Base-by-base conservation (phyloP, 2,797 vertebrate genomes). In the Epinephelus coioides region DNA sequence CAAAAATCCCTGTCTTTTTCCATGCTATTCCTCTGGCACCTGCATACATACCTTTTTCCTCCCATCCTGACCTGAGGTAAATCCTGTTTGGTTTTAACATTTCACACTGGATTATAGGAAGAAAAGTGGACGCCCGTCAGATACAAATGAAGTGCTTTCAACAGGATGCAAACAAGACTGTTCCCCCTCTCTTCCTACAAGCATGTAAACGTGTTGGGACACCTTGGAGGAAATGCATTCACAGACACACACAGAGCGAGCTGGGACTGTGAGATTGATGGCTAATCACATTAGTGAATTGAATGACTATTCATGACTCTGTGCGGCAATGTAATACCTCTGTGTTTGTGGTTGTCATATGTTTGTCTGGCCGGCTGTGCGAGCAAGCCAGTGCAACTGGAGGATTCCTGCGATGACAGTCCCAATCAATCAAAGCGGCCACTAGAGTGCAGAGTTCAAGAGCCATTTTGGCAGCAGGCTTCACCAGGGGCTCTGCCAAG, bases 401-500 rank as follows among this genome's bases (percentile, higher is more conserved):
- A 84, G 88, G 85, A 90, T 85, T 88, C 71, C 81, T 66, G 83
- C 62, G 25, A 74, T 87, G 93, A 95, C 92, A 93, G 89, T 85
- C 76, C 76, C 57, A 51, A 91, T 92, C 89, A 73, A 90, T 93
- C 93, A 93, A 70, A 70, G 76, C 69, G 38, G 90, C 87, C 94
- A 84, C 87, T 74, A 84, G 90, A 66, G 93, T 14, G 19, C 89
- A 94, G 89, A 89, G 90, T 92, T 87, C 87, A 92, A 79, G 70
- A 88, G 84, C 69, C 38, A 18, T 46, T 80, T 92, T 93, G 91
- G 83, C 90, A 93, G 69, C 15, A 1, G 86, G 81, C 80, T 82
- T 64, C 83, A 84, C 12, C 61, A 38, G 83, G 43, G 68, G 81
- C 61, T 63, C 84, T 91, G 93, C 82, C 92, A 95, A 94, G 66